Conservation (phyloP, 2,888 invertebrate genomes). For the Yponomeuta evonymella region DNA sequence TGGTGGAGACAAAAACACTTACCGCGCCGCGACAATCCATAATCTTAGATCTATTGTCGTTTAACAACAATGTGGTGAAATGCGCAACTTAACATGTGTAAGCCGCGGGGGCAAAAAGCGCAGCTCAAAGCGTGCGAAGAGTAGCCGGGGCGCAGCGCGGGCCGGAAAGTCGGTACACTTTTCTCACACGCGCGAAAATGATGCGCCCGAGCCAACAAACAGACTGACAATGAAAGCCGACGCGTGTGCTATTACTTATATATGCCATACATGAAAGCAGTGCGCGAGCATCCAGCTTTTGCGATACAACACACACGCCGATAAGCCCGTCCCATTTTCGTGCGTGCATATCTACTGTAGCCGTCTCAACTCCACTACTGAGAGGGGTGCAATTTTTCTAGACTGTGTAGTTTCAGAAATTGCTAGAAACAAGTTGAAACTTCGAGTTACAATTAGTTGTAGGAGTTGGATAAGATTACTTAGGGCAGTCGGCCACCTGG, state of each 20-base stretch:
- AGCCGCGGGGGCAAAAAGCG: slow-evolving; percentile 39
- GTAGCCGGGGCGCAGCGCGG: not conserved
- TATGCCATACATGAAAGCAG: slow-evolving; percentile 47
- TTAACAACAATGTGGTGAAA: slow-evolving; percentile 54
- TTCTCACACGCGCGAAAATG: slow-evolving; percentile 41
- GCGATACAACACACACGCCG: slow-evolving; percentile 2
- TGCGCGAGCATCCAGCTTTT: slow-evolving; percentile 21
- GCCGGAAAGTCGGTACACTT: slow-evolving; percentile 43
- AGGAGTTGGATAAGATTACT: not conserved
- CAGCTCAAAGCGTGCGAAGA: slow-evolving; percentile 42
- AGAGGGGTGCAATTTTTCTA: not conserved
- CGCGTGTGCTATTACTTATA: slow-evolving; percentile 59
- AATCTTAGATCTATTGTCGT: slow-evolving; percentile 41
- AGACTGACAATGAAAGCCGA: slow-evolving; percentile 56
- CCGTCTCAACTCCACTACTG: slow-evolving; percentile 21
- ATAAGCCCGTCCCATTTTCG: slow-evolving; percentile 19
- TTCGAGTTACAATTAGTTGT: not conserved
- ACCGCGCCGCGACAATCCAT: slow-evolving; percentile 66
- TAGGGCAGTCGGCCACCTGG: not conserved
- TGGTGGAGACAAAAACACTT: slow-evolving; percentile 32
- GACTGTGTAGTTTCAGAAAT: not conserved
- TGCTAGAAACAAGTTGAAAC: not conserved
- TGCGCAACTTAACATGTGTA: slow-evolving; percentile 41
- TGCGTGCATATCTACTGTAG: slow-evolving; percentile 26
- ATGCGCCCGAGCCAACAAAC: slow-evolving; percentile 43